Evolutionary conservation across 2,888 invertebrate genomes (phyloP).

Genomic region (Papilio elwesi): DNA sequence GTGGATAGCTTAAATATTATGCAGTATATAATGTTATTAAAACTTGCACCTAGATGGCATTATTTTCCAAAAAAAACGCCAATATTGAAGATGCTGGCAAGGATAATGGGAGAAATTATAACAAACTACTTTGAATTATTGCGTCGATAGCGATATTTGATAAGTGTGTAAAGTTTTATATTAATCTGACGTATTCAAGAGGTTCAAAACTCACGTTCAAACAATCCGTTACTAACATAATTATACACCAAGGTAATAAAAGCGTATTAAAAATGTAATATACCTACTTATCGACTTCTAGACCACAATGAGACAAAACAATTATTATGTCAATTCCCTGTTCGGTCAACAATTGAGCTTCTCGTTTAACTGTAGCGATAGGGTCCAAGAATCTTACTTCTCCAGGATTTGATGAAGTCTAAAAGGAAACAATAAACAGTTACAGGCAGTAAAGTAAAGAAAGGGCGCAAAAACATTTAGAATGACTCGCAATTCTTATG

Average conservation of each 20-base stretch:
- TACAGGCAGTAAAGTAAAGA: neutral
- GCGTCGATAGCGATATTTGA: too few relatives aligned
- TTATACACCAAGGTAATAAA: constrained; percentile 5
- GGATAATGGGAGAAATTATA: too few relatives aligned
- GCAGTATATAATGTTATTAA: too few relatives aligned
- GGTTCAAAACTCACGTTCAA: too few relatives aligned
- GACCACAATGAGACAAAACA: constrained; percentile 92
- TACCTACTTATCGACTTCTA: constrained; percentile 85
- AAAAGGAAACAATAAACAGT: constrained; percentile 44
- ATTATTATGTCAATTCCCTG: constrained; percentile 90
- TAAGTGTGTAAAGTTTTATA: too few relatives aligned
- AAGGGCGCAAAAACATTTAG: neutral
- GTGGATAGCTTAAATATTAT: too few relatives aligned
- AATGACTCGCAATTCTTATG: neutral
- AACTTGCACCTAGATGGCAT: too few relatives aligned
- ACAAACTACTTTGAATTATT: too few relatives aligned
- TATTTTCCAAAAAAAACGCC: too few relatives aligned
- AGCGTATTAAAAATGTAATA: constrained; percentile 19
- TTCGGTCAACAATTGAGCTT: constrained; percentile 85
- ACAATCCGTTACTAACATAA: too few relatives aligned
- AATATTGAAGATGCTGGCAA: too few relatives aligned
- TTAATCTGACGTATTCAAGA: too few relatives aligned
- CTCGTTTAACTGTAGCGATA: constrained; percentile 83
- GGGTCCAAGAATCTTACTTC: constrained; percentile 87
- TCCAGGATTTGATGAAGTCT: constrained; percentile 86